Evolutionary conservation across 2,797 vertebrate genomes (phyloP), one percentile per base, ranked within the genome.

Genomic region (Dromococcyx pavoninus): DNA sequence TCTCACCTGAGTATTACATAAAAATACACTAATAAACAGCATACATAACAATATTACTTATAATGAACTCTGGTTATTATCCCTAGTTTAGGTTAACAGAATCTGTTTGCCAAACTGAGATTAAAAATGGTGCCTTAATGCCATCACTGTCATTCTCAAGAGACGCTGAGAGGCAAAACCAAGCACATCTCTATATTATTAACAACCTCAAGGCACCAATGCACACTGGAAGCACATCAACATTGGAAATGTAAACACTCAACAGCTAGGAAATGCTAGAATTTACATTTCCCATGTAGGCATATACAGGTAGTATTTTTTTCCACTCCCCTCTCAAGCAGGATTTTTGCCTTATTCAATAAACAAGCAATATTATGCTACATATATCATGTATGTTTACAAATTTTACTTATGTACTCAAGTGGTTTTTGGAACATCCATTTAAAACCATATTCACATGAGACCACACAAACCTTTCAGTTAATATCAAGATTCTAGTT

Each of bases 301-400:
- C 4, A 35, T 12, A 22, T 21, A 62, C 0, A 89, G 11, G 25
- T 12, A 60, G 12, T 3, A 66, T 17, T 37, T 13, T 50, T 8
- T 19, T 11, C 25, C 5, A 3, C 13, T 24, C 19, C 16, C 13
- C 14, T 69, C 19, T n/a, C 28, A 73, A 71, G 15, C 2, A 43
- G 17, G 8, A 48, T 74, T 50, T 74, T 65, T 86, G 19, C n/a
- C 7, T 77, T 51, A n/a, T 54, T 67, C 30, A 35, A 22, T 28
- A 39, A 88, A 14, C 8, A 13, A 41, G 35, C 27, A 30, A 74
- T 69, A 62, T 28, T 35, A 27, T 51, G 17, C 17, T 39, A 9
- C 0, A 0, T 51, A 9, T 7, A 60, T 14, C 27, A 39, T 2
- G 2, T 7, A 28, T 5, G 6, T 43, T 71, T 66, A 77, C 7